These are phyloP conservation scores for Cinclus cinclus DNA, from an alignment of 2,113 vertebrate genomes.

Conservation along the genomic window DNA sequence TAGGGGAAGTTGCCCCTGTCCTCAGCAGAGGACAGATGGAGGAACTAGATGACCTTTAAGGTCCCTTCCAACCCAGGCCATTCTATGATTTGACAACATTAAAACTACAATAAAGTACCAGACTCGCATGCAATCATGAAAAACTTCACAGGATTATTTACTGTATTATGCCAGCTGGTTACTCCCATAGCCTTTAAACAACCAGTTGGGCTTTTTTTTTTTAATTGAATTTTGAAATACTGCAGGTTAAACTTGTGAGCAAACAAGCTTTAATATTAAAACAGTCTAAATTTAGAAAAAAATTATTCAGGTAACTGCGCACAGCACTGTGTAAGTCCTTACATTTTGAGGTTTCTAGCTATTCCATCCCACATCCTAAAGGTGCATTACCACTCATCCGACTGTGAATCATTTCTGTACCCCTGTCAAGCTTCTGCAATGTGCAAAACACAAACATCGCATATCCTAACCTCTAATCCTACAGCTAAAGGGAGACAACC, in stretches of 20 bases:
- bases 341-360: background rate
- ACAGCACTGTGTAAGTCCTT: background rate
- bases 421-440: background rate
- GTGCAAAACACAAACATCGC: background rate
- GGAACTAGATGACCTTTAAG: background rate
- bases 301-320: accelerated
- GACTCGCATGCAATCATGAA: accelerated
- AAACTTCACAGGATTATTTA: background rate
- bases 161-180: background rate
- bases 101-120: background rate
- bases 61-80: background rate
- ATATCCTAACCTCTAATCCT: background rate
- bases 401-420: background rate
- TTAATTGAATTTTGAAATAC: background rate
- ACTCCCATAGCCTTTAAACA: background rate
- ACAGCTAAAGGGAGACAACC: background rate
- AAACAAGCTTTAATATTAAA: background rate
- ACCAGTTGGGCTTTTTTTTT: background rate
- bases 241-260: background rate
- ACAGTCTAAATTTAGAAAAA: background rate
- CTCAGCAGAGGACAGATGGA: background rate
- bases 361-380: background rate
- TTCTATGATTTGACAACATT: background rate
- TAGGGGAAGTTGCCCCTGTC: background rate
- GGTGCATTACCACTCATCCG: background rate